These are phyloP conservation scores for Parotocinclus haroldoi DNA, from an alignment of 2,797 vertebrate species.

Conservation along the genomic window DNA sequence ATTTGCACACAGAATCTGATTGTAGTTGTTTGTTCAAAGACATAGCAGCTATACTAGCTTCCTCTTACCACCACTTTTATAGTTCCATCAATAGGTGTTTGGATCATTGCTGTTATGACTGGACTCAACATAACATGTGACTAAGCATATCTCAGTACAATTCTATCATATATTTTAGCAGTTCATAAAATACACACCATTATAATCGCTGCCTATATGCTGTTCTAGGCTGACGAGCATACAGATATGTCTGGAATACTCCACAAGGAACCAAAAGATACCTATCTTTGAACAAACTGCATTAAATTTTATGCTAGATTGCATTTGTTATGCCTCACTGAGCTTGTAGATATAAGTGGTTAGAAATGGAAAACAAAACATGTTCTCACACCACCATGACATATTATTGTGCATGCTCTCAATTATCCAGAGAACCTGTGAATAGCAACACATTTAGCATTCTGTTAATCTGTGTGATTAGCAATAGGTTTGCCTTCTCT, in stretches of 20 bases:
- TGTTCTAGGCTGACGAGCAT: too few relatives aligned
- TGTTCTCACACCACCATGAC: slow-evolving; percentile 26
- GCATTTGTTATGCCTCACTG: not conserved
- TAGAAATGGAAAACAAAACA: not conserved
- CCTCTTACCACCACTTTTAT: too few relatives aligned
- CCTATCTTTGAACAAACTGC: not conserved
- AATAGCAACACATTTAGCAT: slow-evolving; percentile 42
- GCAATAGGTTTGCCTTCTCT: slow-evolving; percentile 36
- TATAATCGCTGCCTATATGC: not conserved
- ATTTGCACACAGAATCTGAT: too few relatives aligned
- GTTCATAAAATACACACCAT: not conserved
- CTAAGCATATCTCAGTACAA: too few relatives aligned
- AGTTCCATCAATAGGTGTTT: too few relatives aligned
- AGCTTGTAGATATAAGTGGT: not conserved
- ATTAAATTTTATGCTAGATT: not conserved
- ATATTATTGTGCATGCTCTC: slow-evolving; percentile 25
- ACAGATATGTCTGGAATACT: too few relatives aligned
- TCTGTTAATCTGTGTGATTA: slow-evolving; percentile 38
- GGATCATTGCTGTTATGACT: too few relatives aligned
- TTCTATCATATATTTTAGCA: too few relatives aligned
- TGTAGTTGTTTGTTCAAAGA: too few relatives aligned
- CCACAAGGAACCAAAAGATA: not conserved
- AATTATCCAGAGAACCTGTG: slow-evolving; percentile 24
- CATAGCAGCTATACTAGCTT: too few relatives aligned
- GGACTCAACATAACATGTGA: too few relatives aligned